Evolutionary conservation across 92 coral and sea anemone species (phyloP).

Genomic region (Metridium senile): DNA sequence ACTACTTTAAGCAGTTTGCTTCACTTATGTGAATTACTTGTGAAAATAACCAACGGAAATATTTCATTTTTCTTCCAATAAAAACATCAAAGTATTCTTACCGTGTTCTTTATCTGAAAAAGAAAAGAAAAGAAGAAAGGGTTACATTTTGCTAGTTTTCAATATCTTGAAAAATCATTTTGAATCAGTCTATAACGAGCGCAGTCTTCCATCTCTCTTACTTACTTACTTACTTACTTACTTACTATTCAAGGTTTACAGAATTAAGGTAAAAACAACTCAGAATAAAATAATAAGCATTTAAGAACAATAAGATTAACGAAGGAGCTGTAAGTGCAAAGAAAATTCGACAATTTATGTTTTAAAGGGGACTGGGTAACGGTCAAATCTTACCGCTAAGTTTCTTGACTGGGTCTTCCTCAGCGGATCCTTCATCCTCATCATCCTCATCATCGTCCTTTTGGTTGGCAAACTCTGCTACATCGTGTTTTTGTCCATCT

Average conservation of each 20-base stretch:
- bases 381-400: slow-evolving; percentile 4
- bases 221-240: no score
- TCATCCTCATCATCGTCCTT: slow-evolving; percentile 58
- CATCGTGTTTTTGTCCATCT: slow-evolving; percentile 79
- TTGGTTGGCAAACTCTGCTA: slow-evolving; percentile 57
- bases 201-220: no score
- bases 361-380: not conserved
- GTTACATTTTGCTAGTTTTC: not conserved
- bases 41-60: not conserved
- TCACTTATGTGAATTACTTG: not conserved
- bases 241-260: not conserved
- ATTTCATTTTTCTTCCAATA: no score
- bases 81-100: slow-evolving; percentile 24
- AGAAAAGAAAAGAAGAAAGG: not conserved
- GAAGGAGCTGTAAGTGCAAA: no score
- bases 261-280: not conserved
- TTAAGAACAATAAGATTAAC: no score
- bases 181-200: no score
- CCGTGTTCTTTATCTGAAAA: slow-evolving; percentile 66
- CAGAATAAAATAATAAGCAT: no score
- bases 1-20: no score
- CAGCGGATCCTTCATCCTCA: slow-evolving; percentile 65
- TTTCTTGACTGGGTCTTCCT: slow-evolving; percentile 57
- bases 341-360: no score
- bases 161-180: no score